phyloP scores from a whole-genome alignment of 2,113 vertebrate genomes.

The Urocitellus parryii region DNA sequence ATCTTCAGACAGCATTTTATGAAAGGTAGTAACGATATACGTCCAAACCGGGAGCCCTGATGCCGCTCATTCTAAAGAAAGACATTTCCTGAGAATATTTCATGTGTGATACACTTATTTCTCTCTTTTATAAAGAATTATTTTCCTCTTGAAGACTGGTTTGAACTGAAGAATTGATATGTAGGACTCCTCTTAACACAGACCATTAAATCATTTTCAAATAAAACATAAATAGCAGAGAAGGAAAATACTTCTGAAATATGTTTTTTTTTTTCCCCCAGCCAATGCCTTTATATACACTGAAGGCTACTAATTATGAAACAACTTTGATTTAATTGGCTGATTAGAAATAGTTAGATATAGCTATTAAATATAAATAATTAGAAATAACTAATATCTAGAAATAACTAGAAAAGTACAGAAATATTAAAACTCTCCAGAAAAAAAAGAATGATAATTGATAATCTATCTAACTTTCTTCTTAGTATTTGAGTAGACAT shows the following conservation, averaged over 20 bases:
- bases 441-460: neutral
- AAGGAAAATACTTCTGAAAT: conserved; percentile 10
- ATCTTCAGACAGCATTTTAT: conserved; percentile 1
- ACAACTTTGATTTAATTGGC: conserved; percentile 10
- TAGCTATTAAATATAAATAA: no score
- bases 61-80: neutral
- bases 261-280: neutral
- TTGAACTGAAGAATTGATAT: conserved; percentile 12
- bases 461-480: neutral
- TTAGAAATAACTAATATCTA: no score
- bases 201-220: conserved; percentile 44
- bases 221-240: conserved; percentile 56
- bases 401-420: conserved; percentile 50
- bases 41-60: neutral
- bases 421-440: conserved; percentile 2
- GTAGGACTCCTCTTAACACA: neutral
- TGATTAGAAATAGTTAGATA: neutral
- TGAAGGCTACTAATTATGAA: neutral
- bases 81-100: neutral
- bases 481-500: neutral
- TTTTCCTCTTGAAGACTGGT: neutral
- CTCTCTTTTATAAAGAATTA: neutral
- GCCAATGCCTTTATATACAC: neutral
- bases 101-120: neutral
- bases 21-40: neutral